phyloP scores from a whole-genome alignment of 2,888 invertebrate genomes.

The Drosophila glabriapex region DNA sequence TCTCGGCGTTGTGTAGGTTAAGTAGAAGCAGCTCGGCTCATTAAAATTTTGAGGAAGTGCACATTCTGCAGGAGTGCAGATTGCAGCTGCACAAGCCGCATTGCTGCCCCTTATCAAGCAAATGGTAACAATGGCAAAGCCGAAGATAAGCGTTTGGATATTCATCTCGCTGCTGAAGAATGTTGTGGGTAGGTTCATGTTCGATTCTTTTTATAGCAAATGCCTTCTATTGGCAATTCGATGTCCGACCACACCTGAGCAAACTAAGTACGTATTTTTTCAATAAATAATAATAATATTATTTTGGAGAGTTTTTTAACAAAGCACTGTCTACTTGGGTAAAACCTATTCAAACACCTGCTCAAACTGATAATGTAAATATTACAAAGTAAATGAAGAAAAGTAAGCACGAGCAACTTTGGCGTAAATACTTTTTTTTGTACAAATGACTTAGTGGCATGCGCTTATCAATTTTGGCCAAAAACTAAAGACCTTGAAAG shows the following conservation, averaged over 20 bases:
- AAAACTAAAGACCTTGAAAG: not conserved
- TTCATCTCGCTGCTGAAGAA: not conserved
- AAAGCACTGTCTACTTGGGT: not conserved
- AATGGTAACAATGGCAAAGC: constrained; percentile 7
- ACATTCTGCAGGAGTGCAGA: not conserved
- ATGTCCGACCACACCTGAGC: not conserved
- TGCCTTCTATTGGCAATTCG: not conserved
- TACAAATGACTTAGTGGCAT: not conserved
- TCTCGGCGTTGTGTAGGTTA: not conserved
- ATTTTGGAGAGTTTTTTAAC: not conserved
- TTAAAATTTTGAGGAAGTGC: rapidly evolving
- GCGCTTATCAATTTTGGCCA: no score
- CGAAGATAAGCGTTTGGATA: not conserved
- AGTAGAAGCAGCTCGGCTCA: rapidly evolving
- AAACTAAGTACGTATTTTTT: not conserved
- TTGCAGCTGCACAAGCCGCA: not conserved
- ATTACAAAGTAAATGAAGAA: not conserved
- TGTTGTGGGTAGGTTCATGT: no score
- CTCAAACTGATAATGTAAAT: not conserved
- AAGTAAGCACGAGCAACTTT: not conserved
- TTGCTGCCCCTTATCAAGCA: not conserved
- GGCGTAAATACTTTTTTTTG: not conserved
- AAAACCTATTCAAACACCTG: not conserved
- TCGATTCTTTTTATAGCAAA: constrained; percentile 6
- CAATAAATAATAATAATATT: not conserved